A percentile compares a stretch with the other conserved stretches of the same genome.
Evolutionary conservation across 2,797 vertebrate species (phyloP).

Genomic region (Microtus californicus): DNA sequence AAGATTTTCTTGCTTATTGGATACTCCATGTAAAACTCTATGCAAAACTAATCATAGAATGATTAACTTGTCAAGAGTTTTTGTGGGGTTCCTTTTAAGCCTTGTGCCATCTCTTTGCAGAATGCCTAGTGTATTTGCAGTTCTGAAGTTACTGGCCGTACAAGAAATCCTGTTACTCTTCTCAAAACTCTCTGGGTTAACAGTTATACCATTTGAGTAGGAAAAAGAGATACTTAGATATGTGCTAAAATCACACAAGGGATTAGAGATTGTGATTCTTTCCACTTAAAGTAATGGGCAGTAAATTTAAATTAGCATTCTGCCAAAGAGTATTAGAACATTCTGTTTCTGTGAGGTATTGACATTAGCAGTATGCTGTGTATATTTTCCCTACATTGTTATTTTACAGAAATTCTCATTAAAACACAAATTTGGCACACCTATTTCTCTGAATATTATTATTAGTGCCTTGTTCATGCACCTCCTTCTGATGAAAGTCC

Average conservation of each 20-base stretch:
- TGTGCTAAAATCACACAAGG: neutral
- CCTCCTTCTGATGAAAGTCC: neutral
- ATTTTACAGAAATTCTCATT: neutral
- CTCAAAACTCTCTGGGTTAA: neutral
- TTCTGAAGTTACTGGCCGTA: neutral
- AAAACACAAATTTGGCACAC: neutral
- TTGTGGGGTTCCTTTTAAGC: neutral
- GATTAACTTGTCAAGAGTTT: neutral
- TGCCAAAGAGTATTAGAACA: neutral
- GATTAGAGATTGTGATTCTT: constrained; percentile 30
- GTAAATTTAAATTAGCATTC: neutral
- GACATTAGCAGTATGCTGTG: neutral
- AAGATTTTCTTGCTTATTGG: neutral
- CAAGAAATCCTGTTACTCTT: neutral
- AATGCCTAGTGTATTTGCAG: neutral
- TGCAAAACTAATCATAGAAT: neutral
- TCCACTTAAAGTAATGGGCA: constrained; percentile 6
- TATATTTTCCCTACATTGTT: constrained; percentile 2
- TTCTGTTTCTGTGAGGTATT: constrained; percentile 9
- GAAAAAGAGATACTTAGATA: neutral
- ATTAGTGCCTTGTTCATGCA: neutral
- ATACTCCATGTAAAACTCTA: constrained; percentile 15
- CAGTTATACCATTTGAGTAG: neutral
- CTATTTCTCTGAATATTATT: neutral
- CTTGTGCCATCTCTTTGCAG: neutral